A percentile compares a stretch with the other conserved stretches of the same genome.
These are phyloP conservation scores for Erinaceus europaeus DNA, from an alignment of 2,113 vertebrate species.

Conservation along the genomic window DNA sequence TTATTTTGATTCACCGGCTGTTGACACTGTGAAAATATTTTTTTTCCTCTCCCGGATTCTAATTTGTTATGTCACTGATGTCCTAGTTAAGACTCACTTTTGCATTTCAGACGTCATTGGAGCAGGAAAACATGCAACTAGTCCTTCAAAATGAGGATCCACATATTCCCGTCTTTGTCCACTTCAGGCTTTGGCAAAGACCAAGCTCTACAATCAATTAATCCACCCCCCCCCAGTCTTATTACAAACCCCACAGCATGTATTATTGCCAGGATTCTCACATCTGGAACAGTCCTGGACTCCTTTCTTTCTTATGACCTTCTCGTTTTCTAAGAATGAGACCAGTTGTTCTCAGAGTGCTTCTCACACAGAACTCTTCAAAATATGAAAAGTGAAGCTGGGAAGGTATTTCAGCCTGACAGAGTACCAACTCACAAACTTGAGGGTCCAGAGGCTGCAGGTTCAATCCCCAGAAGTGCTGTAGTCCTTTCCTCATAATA, in stretches of 20 bases:
- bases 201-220: background rate
- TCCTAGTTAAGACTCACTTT: conserved; percentile 12
- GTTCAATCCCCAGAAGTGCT: no score
- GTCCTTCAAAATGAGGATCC: background rate
- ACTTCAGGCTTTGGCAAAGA: background rate
- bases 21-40: conserved; percentile 66
- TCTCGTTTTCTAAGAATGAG: background rate
- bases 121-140: background rate
- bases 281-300: background rate
- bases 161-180: background rate
- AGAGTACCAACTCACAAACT: no score
- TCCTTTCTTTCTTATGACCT: background rate
- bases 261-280: background rate
- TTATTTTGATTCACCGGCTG: conserved; percentile 75
- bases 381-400: background rate
- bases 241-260: background rate
- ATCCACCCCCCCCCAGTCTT: background rate
- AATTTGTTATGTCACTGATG: conserved; percentile 59
- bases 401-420: no score
- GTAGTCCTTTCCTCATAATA: no score
- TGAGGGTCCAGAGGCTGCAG: no score
- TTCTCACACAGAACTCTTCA: background rate
- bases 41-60: conserved; percentile 60
- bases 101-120: background rate
- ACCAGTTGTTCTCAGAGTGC: background rate